Evolutionary conservation across 23 tunicate species (phyloP), one percentile per base, ranked within the genome.

Genomic region (Diplosoma virens): DNA sequence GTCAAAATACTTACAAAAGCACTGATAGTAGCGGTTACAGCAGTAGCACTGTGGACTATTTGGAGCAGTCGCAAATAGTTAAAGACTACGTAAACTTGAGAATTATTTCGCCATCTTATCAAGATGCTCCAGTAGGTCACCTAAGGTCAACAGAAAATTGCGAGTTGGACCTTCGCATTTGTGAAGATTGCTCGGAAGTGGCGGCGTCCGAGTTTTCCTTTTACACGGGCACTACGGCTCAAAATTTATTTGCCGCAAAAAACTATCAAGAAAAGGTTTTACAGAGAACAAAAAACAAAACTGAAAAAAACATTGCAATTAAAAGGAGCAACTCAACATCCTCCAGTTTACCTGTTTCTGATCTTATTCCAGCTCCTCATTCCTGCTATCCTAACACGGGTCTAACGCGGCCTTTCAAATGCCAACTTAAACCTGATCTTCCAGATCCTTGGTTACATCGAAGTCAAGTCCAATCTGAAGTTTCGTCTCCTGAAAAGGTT

Each of bases 1-100:
- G 79, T 1, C 89, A 84, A 71, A 90, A 90, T 56, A 90, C 97
- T 25, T 90, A 77, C 68, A 90, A 90, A 79, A 90, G 97, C 74
- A 90, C 97, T 29, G 97, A 90, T 79, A 90, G 97, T 35, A 90
- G 97, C 46, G 97, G 97, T 16, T 90, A 90, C 78, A 90, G 86
- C 80, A 90, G 97, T 79, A 84, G 97, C 73, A 84, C 89, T 3
- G n/a, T 90, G 32, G 97, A 90, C 47, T 86, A 74, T 27, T 33
- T 90, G 16, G 97, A 90, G 25, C 97, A 90, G 32, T 11, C 5
- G 24, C 87, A 73, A 29, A 54, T 72, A 5, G 69, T 36, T 47
- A 32, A 23, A 20, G 69, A 67, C 25, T 25, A 30, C 67, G 56
- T 56, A 4, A 34, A 2, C 25, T 68, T 27, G 29, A 30, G 20